Evolutionary conservation across 2,888 invertebrate species (phyloP).

Genomic region (Mechanitis messenoides): DNA sequence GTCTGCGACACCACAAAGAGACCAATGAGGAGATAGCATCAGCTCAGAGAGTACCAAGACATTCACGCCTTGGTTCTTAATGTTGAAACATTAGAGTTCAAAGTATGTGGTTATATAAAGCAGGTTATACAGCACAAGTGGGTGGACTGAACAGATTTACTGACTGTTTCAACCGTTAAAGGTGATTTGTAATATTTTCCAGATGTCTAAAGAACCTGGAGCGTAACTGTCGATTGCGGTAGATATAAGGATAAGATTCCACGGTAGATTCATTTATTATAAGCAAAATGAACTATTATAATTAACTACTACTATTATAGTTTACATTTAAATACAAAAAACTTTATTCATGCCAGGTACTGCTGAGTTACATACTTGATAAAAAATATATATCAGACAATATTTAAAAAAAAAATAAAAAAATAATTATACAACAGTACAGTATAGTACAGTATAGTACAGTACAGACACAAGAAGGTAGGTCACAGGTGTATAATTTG

Average conservation of each 20-base stretch:
- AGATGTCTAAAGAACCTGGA: slow-evolving; percentile 18
- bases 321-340: too few relatives aligned
- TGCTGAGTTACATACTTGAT: too few relatives aligned
- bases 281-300: background rate
- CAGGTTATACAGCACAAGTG: slow-evolving; percentile 37
- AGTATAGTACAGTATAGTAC: too few relatives aligned
- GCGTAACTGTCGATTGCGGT: slow-evolving; percentile 17
- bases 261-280: background rate
- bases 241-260: slow-evolving; percentile 12
- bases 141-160: slow-evolving; percentile 65
- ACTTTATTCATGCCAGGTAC: too few relatives aligned
- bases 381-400: too few relatives aligned
- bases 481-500: too few relatives aligned
- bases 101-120: slow-evolving; percentile 7
- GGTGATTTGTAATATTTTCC: slow-evolving; percentile 60
- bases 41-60: slow-evolving; percentile 24
- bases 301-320: too few relatives aligned
- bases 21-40: slow-evolving; percentile 58
- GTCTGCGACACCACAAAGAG: slow-evolving; percentile 49
- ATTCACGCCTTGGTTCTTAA: slow-evolving; percentile 5
- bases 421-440: background rate
- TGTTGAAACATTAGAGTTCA: slow-evolving; percentile 9
- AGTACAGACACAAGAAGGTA: too few relatives aligned
- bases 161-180: slow-evolving; percentile 58
- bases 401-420: background rate